phyloP scores from a whole-genome alignment of 2,888 invertebrate genomes.

The Himalopsyche kuldschensis region DNA sequence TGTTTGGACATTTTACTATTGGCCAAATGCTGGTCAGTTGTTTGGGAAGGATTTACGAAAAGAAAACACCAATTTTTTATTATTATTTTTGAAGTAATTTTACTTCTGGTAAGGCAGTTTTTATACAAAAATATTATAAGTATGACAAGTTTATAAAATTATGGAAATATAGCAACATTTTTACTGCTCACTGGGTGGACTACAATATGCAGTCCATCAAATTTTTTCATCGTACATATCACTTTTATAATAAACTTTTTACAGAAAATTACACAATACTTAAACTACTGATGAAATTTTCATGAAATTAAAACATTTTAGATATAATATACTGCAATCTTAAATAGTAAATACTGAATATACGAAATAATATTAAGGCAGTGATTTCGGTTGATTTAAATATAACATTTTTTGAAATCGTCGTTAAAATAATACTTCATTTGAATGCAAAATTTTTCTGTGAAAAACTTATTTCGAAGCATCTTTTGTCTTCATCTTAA shows the following conservation, averaged over 20 bases:
- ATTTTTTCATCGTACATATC: not conserved
- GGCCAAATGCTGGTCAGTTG: too few species aligned
- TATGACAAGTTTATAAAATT: constrained; percentile 8
- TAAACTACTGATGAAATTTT: not conserved
- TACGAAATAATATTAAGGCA: not conserved
- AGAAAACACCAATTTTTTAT: not conserved
- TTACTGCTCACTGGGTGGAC: constrained; percentile 14
- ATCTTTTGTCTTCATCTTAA: not conserved
- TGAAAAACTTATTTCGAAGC: not conserved
- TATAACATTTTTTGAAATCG: not conserved
- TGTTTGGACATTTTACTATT: too few species aligned
- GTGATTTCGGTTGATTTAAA: not conserved
- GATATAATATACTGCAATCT: not conserved
- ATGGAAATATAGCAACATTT: not conserved
- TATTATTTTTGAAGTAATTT: constrained; percentile 15
- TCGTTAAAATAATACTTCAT: not conserved
- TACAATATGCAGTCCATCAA: constrained; percentile 37
- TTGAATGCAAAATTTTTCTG: not conserved
- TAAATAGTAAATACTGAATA: not conserved
- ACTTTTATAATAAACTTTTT: constrained; percentile 1
- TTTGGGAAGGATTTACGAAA: not conserved
- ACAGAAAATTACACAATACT: not conserved
- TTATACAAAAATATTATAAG: constrained; percentile 12
- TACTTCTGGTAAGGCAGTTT: constrained; percentile 7
- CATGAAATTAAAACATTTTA: not conserved